Evolutionary conservation across 2,888 invertebrate genomes (phyloP), one percentile per base, ranked within the genome.

Genomic region (Sialis lutaria): DNA sequence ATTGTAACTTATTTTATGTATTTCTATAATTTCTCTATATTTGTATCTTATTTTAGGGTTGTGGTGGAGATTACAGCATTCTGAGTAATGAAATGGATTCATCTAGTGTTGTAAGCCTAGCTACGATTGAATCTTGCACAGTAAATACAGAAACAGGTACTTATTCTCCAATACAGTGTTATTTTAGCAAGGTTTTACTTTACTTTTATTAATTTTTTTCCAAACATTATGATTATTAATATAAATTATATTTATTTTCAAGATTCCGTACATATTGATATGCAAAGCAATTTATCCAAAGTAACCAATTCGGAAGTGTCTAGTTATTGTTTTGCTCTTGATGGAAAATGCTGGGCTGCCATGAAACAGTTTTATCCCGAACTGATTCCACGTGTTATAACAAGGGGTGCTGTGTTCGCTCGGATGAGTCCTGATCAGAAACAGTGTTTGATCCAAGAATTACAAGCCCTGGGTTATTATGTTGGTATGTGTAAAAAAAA

Each of bases 401-500:
- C 77, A 0, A 74, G 82, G 9, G 92, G 93, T 1, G 82, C 84
- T 0, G 87, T 95, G 45, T 95, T 92, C 68, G 93, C 93, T 0
- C 70, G 95, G 43, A 93, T 95, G 92, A 81, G 87, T 5, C 90
- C 93, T 0, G 89, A 91, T 53, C 92, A 95, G 66, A 96, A 96
- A 56, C 91, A 92, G 53, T 87, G 93, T 51, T 71, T 95, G 1
- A 77, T 96, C 1, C 77, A 89, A 52, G 84, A 87, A 57, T 71
- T 93, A 46, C 92, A 95, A 62, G 78, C 77, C 4, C 63, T 91
- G 0, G 91, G 90, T 33, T 92, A 88, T 58, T 87, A 84, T 57
- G 89, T 92, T 43, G 88, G 88, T 75, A 58, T 71, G 85, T 69
- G 50, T 10, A 22, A 41, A 6, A 9, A 41, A 4, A 22, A 6